Base-by-base conservation (phyloP, 2,113 vertebrate species). In the Phainopepla nitens region DNA sequence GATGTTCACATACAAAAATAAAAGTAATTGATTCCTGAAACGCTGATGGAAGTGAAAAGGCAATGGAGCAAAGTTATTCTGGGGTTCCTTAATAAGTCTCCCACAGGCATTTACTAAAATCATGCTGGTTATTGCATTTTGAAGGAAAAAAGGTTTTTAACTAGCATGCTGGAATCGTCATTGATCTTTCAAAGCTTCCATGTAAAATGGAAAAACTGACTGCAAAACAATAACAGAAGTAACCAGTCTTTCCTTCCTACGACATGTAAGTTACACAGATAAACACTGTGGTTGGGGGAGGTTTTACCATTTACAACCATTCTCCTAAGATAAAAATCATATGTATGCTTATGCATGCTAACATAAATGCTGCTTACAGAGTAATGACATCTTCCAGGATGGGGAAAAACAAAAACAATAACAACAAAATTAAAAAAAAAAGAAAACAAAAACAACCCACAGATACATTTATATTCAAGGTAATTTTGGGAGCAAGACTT, bases 31-130 rank as follows among this genome's bases (percentile, higher is more conserved):
- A 35, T 61, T 84, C 39, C 53, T 44, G 44, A 82, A 84, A 93
- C 91, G 19, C 39, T 82, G 65, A 58, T 78, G 49, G 64, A 95
- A 91, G 80, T 84, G 44, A 78, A 87, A 87, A 75, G 10, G 60
- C 24, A n/a, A 71, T 35, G 64, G 47, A 89, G 35, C 18, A 75
- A 89, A 95, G 42, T 84, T 95, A 82, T 87, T 94, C 81, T 42
- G 19, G 33, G 16, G 22, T 89, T 89, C 44, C 70, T 87, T 87
- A 82, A 87, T 78, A 87, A 87, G 44, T 71, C 29, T 91, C 69
- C 90, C 78, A 58, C 41, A 76, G 82, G 61, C 56, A 53, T 84
- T 93, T 95, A 79, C 56, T 89, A 94, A 93, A 95, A 93, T 87
- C 81, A 89, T 75, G 69, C 92, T 93, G 78, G 39, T 60, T 90